Percentiles rank a stretch among this genome's conserved stretches.
These are phyloP conservation scores for Helicoverpa armigera DNA, from an alignment of 1,140 invertebrate genomes.

Conservation along the genomic window DNA sequence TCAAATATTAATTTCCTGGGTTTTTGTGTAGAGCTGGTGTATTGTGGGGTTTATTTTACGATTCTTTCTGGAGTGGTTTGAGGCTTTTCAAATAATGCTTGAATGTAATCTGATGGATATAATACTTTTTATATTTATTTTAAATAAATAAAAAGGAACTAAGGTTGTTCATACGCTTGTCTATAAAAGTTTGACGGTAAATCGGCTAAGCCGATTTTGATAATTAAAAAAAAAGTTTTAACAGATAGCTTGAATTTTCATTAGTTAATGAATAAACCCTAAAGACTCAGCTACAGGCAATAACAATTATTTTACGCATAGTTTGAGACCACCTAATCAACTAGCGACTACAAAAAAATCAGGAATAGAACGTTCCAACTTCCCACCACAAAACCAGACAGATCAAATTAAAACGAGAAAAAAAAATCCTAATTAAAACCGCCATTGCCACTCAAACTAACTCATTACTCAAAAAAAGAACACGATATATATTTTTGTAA, in stretches of 20 bases:
- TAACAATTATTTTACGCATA: not conserved
- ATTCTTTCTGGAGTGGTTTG: not conserved
- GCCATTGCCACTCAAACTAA: constrained; percentile 39
- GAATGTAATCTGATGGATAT: not conserved
- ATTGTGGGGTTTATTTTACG: not conserved
- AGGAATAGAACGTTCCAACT: not conserved
- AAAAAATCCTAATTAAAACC: constrained; percentile 39
- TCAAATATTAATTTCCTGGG: constrained; percentile 22
- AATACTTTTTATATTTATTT: not conserved
- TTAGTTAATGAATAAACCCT: no score
- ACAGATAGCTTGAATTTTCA: no score
- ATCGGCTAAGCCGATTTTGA: no score
- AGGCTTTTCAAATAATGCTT: no score
- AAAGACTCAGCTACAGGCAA: not conserved
- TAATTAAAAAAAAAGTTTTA: no score
- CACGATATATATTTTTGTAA: constrained; percentile 35
- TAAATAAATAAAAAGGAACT: no score
- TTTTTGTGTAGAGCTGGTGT: not conserved
- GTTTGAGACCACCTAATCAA: not conserved
- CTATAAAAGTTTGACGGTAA: no score
- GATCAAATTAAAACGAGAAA: constrained; percentile 1
- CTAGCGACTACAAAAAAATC: not conserved
- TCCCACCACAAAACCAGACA: not conserved
- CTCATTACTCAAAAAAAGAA: constrained; percentile 39
- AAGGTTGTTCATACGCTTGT: no score